Percentiles rank a stretch among this genome's conserved stretches.
Conservation (phyloP, 2,888 invertebrate genomes). For the Chaetogeoica ovagalla region DNA sequence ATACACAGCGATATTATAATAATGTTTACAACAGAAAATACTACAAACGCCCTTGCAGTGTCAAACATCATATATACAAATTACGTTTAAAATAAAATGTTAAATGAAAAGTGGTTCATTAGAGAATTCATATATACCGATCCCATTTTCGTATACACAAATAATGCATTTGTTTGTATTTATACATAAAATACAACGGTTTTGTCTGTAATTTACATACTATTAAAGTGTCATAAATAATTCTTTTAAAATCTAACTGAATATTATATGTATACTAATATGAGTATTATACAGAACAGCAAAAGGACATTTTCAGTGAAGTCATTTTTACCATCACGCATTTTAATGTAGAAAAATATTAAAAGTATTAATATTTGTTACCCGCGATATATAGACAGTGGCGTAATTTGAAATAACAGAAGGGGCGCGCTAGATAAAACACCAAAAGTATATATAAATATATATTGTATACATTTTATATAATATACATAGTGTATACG, state of each 20-base stretch:
- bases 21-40: slow-evolving; percentile 16
- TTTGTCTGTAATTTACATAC: slow-evolving; percentile 20
- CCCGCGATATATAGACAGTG: too few relatives aligned
- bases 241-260: slow-evolving; percentile 11
- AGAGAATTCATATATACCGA: slow-evolving; percentile 9
- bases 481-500: too few relatives aligned
- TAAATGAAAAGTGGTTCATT: slow-evolving; percentile 28
- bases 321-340: too few relatives aligned
- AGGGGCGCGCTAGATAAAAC: too few relatives aligned
- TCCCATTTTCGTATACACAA: slow-evolving; percentile 10
- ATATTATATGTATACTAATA: neutral
- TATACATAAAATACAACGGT: neutral
- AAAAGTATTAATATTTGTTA: too few relatives aligned
- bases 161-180: neutral
- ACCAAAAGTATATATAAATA: too few relatives aligned
- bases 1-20: neutral
- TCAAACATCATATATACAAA: neutral
- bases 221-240: slow-evolving; percentile 21
- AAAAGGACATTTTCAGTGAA: too few relatives aligned
- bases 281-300: too few relatives aligned
- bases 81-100: slow-evolving; percentile 34
- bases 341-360: too few relatives aligned
- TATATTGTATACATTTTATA: too few relatives aligned
- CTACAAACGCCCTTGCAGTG: neutral
- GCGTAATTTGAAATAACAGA: too few relatives aligned